Conservation (phyloP, 2,888 invertebrate species). For the Calameuta filiformis region DNA sequence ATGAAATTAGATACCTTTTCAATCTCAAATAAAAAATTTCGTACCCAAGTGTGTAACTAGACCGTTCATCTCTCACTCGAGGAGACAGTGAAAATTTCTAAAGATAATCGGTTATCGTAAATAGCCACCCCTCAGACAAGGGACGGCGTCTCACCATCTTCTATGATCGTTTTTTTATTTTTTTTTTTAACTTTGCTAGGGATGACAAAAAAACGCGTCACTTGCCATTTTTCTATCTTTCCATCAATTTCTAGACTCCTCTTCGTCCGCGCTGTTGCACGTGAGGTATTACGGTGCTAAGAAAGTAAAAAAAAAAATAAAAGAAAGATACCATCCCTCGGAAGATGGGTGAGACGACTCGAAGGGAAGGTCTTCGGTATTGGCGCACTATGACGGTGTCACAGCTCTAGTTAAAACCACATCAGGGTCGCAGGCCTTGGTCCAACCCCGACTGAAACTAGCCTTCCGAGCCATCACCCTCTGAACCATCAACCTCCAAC, state of each 20-base stretch:
- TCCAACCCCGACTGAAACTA: slow-evolving; percentile 10
- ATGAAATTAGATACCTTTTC: neutral
- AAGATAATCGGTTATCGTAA: too few species aligned
- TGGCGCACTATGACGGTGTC: slow-evolving; percentile 9
- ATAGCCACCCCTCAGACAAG: neutral
- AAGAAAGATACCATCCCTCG: neutral
- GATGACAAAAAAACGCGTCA: neutral
- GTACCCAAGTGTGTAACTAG: neutral
- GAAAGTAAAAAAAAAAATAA: neutral
- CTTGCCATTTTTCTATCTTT: neutral
- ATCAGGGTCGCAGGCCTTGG: slow-evolving; percentile 18
- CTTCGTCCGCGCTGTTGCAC: neutral
- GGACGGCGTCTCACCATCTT: neutral
- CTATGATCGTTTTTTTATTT: neutral
- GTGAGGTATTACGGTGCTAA: neutral
- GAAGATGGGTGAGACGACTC: neutral
- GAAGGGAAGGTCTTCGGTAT: neutral
- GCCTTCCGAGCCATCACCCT: slow-evolving; percentile 5
- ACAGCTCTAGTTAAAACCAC: slow-evolving; percentile 19
- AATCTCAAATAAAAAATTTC: neutral
- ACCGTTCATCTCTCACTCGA: too few species aligned
- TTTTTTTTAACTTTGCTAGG: neutral
- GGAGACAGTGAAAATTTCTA: too few species aligned
- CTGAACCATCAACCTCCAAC: slow-evolving; percentile 11
- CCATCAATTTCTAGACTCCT: neutral